Base-by-base conservation (phyloP, 2,797 vertebrate genomes). In the Simalia tracyae region DNA sequence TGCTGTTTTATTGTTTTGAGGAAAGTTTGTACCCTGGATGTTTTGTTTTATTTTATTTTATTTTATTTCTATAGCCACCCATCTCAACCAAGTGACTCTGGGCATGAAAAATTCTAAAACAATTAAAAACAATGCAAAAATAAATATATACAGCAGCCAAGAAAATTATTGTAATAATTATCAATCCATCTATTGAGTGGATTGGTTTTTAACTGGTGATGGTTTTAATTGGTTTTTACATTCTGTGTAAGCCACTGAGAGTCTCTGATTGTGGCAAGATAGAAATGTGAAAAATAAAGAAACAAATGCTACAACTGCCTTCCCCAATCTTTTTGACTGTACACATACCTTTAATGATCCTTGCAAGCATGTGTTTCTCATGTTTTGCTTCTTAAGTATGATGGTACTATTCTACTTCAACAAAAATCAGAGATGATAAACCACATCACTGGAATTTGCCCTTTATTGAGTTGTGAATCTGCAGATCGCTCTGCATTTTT, bases 391-490 rank as follows among this genome's bases (percentile, higher is more conserved):
- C 28, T 92, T 91, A 76, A 90, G 60, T 84, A 68, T 89, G 94
- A 91, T 50, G 84, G 0, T 42, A 54, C 88, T 46, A 17, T 91
- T 92, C 19, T 50, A 54, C 46, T 93, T 89, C 9, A 91, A 22
- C 56, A 93, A 81, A 24, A 93, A 57, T 84, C 31, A 61, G 86
- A 89, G 72, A 94, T 50, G 2, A n/a, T 87, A 91, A 90, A 94
- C 92, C 0, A 0, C 24, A 88, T 46, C 50, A 28, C 10, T 3
- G 60, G 56, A 59, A 14, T 1, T 89, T 93, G 87, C 19, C 10
- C 3, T 0, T 86, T 63, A 42, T 54, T 57, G 24, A 88, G 17
- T 11, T 92, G 86, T 76, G 81, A 93, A 91, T 88, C 19, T 90
- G 31, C 10, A 8, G 1, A 42, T 92, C 88, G 91, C 36, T 1